Evolutionary conservation across 2,113 vertebrate species (phyloP), one percentile per base, ranked within the genome.

Genomic region (Ciconia stormi): DNA sequence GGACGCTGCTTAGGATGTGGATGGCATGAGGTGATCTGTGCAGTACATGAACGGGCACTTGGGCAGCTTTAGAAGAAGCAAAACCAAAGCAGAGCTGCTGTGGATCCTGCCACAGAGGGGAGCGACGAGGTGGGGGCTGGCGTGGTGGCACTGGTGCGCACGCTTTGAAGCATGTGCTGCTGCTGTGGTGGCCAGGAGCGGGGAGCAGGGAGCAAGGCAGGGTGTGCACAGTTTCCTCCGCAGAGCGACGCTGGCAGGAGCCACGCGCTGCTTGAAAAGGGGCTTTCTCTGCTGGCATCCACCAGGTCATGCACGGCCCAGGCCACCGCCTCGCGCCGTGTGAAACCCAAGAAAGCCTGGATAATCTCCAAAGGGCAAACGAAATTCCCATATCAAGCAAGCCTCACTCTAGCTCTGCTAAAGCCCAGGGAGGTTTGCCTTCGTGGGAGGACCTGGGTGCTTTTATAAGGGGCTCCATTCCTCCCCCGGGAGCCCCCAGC

Each of bases 321-420:
- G 76, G 92, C 32, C 73, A 86, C 30, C 11, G 34, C 65, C 32
- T 81, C 21, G 1, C 12, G 1, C 87, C 14, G 6, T 19, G 49
- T 87, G 95, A 97, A 97, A 97, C 96, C 70, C 91, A 96, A 97
- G 96, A 66, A 84, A 97, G 53, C 66, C 58, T 97, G 97, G 93
- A 96, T 76, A 89, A 82, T 69, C 78, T 97, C 97, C 96, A 97
- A 61, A 89, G 61, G 36, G 66, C 11, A 13, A 70, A 65, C 12
- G 4, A 91, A 92, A 91, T 95, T 96, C 93, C 93, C 87, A 70
- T 93, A 97, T 95, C 58, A 49, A 96, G 93, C 94, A 74, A 94
- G 89, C 53, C 83, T 91, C 20, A 4, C 69, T 89, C 69, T 72
- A 55, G 71, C 65, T 69, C 83, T 67, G 66, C 34, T 42, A 44